Percentiles rank a stretch among this genome's conserved stretches.
Evolutionary conservation across 2,113 vertebrate genomes (phyloP).

Genomic region (Salvator merianae): DNA sequence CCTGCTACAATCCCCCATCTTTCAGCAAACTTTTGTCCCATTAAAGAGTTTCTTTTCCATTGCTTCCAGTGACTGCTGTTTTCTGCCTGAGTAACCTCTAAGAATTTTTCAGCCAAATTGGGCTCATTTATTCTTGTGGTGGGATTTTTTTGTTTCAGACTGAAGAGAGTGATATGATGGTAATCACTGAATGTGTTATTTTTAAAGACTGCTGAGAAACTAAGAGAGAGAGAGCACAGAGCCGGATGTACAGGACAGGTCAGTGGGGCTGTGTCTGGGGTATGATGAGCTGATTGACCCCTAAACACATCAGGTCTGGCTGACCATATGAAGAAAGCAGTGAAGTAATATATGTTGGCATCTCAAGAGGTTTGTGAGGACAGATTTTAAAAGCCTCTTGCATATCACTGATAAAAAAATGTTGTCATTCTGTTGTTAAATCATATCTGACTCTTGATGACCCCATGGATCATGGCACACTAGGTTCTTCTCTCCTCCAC

Average conservation of each 20-base stretch:
- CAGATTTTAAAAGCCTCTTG: background rate
- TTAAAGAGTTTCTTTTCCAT: slow-evolving; percentile 32
- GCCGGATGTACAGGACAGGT: background rate
- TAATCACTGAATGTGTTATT: background rate
- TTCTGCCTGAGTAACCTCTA: slow-evolving; percentile 45
- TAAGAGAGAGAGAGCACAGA: background rate
- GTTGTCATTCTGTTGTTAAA: no score
- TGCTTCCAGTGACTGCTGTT: slow-evolving; percentile 44
- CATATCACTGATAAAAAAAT: background rate
- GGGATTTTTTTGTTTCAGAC: slow-evolving; percentile 35
- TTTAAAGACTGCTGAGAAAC: background rate
- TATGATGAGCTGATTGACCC: background rate
- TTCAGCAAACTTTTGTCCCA: slow-evolving; percentile 37
- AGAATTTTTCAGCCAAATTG: slow-evolving; percentile 44
- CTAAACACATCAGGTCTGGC: background rate
- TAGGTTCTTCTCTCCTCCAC: no score
- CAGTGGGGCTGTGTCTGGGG: background rate
- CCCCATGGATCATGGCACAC: no score
- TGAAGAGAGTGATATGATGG: slow-evolving; percentile 26
- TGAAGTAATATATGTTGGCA: background rate
- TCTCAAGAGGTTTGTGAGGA: background rate
- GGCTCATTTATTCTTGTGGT: slow-evolving; percentile 27
- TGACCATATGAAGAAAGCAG: background rate
- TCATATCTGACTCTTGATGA: no score
- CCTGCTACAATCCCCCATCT: slow-evolving; percentile 39